These are phyloP conservation scores for Scelioninae gen. 2 DNA, from an alignment of 2,888 invertebrate genomes.

Conservation along the genomic window DNA sequence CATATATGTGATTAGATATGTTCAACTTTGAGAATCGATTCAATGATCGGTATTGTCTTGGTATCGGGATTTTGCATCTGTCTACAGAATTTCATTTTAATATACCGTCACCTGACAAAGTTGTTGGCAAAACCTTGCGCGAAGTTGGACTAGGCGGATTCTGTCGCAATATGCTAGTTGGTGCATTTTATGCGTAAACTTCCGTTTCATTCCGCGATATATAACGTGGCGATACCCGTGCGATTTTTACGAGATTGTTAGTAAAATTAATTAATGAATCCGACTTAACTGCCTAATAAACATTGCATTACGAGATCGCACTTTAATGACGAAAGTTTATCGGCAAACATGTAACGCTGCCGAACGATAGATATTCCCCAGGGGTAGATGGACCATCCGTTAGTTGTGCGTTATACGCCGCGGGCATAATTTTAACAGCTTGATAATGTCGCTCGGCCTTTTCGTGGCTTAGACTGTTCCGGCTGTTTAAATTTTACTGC, in stretches of 20 bases:
- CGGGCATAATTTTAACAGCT: conserved; percentile 63
- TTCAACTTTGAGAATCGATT: too few species aligned
- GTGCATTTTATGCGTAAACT: too few species aligned
- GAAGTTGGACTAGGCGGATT: too few species aligned
- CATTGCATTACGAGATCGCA: conserved; percentile 17
- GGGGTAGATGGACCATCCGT: conserved; percentile 55
- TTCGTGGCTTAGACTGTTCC: conserved; percentile 63
- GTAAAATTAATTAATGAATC: conserved; percentile 19
- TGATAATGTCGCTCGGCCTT: conserved; percentile 54
- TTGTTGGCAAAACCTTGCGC: too few species aligned
- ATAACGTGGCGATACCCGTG: too few species aligned
- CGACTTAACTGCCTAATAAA: conserved; percentile 23
- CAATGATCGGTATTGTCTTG: too few species aligned
- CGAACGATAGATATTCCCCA: conserved; percentile 47
- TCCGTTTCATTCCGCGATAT: too few species aligned
- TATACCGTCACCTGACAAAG: too few species aligned
- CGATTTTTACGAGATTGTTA: background rate
- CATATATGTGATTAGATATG: too few species aligned
- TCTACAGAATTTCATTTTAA: too few species aligned
- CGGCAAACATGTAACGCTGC: conserved; percentile 37
- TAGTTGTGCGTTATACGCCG: conserved; percentile 61
- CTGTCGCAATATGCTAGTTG: too few species aligned
- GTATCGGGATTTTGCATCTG: too few species aligned
- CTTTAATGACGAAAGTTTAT: conserved; percentile 50
- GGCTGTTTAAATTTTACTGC: conserved; percentile 39